These are phyloP conservation scores for Abrostola tripartita DNA, from an alignment of 2,888 invertebrate species.

Conservation along the genomic window DNA sequence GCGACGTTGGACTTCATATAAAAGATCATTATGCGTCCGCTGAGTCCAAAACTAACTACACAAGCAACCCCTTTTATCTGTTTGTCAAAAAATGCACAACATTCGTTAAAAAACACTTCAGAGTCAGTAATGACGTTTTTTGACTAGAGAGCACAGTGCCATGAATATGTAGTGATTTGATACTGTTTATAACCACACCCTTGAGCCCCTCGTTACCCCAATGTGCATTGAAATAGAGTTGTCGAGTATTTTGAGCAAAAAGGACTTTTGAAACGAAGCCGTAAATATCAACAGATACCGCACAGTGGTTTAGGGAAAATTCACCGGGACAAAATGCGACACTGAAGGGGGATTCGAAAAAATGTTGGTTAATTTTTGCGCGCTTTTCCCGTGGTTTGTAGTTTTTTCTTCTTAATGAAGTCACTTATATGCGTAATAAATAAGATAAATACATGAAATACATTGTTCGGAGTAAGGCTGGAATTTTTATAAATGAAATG, in stretches of 20 bases:
- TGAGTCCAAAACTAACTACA: conserved; percentile 13
- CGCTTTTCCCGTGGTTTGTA: conserved; percentile 22
- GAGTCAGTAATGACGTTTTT: conserved; percentile 51
- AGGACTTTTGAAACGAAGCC: conserved; percentile 53
- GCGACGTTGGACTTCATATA: no score
- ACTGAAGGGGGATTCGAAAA: conserved; percentile 37
- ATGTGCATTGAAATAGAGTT: conserved; percentile 70
- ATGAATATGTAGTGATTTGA: conserved; percentile 37
- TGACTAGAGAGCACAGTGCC: conserved; percentile 23
- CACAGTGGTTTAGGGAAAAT: conserved; percentile 51
- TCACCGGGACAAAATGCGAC: conserved; percentile 48
- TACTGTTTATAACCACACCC: conserved; percentile 60
- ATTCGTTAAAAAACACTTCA: conserved; percentile 48
- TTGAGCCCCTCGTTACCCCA: conserved; percentile 66
- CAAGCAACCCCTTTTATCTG: conserved; percentile 28
- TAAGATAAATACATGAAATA: conserved; percentile 20
- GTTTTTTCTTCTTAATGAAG: conserved; percentile 43
- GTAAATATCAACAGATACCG: conserved; percentile 53
- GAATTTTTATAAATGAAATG: neutral
- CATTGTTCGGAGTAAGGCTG: neutral
- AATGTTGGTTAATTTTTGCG: conserved; percentile 38
- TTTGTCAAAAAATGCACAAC: conserved; percentile 46
- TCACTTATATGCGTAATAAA: conserved; percentile 16
- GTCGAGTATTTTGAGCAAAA: conserved; percentile 54
- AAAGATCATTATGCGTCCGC: neutral